Conservation (phyloP, 2,113 vertebrate species). For the Symphodus melops region DNA sequence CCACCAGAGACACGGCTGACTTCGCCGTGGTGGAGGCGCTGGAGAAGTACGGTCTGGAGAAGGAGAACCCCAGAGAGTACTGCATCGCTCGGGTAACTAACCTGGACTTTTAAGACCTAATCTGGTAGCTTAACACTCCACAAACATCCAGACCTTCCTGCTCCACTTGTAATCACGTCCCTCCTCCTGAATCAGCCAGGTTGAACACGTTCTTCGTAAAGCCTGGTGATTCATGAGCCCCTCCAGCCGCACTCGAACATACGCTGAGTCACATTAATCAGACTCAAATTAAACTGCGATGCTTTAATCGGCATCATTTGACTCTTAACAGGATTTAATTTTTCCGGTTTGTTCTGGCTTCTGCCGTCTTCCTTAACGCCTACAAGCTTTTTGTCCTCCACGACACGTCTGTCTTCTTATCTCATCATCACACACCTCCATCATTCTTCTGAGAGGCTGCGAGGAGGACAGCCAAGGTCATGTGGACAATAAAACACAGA, state of each 20-base stretch:
- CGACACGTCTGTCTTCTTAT: not conserved
- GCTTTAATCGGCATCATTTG: constrained; percentile 9
- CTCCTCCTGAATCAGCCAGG: not conserved
- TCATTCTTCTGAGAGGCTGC: constrained; percentile 29
- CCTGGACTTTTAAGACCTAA: not conserved
- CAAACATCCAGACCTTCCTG: not conserved
- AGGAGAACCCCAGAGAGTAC: constrained; percentile 95
- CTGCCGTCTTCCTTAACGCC: not conserved
- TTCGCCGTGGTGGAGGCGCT: constrained; percentile 96
- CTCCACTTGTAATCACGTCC: not conserved
- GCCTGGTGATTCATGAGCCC: not conserved
- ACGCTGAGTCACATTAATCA: not conserved
- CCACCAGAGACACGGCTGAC: constrained; percentile 94
- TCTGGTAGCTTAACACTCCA: not conserved
- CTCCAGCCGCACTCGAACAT: not conserved
- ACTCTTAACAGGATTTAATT: not conserved
- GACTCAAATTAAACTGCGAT: not conserved
- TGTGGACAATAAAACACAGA: not conserved
- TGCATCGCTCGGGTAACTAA: constrained; percentile 94
- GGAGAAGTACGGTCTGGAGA: constrained; percentile 97
- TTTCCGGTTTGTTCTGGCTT: no score
- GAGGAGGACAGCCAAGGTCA: constrained; percentile 36
- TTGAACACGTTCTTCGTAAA: not conserved
- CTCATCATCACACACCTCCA: constrained; percentile 36
- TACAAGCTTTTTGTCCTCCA: not conserved